phyloP scores from a whole-genome alignment of 2,797 vertebrate species.

The Kryptolebias ocellatus region DNA sequence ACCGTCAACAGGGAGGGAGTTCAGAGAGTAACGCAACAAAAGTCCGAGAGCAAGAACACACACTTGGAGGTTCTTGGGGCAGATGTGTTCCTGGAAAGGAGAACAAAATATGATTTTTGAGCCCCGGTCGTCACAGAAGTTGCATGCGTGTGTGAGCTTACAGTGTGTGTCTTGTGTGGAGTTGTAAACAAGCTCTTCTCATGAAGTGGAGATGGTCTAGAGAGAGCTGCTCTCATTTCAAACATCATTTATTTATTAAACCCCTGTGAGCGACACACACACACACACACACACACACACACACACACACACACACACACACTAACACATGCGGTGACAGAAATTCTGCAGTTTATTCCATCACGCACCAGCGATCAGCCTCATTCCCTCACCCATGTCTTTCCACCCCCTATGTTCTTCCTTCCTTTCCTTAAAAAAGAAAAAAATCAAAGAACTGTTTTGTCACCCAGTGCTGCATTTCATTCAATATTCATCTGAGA shows the following conservation, averaged over 20 bases:
- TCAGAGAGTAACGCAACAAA: constrained; percentile 36
- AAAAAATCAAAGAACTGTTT: constrained; percentile 71
- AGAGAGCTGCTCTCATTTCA: constrained; percentile 85
- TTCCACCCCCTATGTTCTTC: constrained; percentile 28
- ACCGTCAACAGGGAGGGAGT: constrained; percentile 59
- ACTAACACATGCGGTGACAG: constrained; percentile 66
- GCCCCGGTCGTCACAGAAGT: constrained; percentile 26
- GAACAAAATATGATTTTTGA: constrained; percentile 33
- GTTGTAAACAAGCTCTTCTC: constrained; percentile 74
- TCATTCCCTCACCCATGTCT: constrained; percentile 66
- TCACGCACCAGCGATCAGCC: constrained; percentile 75
- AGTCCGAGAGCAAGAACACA: constrained; percentile 54
- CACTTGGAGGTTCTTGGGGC: constrained; percentile 48
- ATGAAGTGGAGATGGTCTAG: constrained; percentile 74
- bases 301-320: constrained; percentile 51
- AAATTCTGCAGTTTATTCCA: constrained; percentile 73
- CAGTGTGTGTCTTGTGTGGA: constrained; percentile 33
- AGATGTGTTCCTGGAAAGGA: constrained; percentile 62
- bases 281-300: constrained; percentile 50
- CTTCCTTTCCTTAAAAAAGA: constrained; percentile 36
- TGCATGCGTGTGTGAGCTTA: background rate
- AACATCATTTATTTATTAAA: constrained; percentile 83
- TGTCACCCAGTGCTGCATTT: constrained; percentile 66
- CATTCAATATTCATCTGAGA: constrained; percentile 75
- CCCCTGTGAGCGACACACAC: constrained; percentile 63